phyloP scores from a whole-genome alignment of 1,140 invertebrate species.

The Theocolax elegans region DNA sequence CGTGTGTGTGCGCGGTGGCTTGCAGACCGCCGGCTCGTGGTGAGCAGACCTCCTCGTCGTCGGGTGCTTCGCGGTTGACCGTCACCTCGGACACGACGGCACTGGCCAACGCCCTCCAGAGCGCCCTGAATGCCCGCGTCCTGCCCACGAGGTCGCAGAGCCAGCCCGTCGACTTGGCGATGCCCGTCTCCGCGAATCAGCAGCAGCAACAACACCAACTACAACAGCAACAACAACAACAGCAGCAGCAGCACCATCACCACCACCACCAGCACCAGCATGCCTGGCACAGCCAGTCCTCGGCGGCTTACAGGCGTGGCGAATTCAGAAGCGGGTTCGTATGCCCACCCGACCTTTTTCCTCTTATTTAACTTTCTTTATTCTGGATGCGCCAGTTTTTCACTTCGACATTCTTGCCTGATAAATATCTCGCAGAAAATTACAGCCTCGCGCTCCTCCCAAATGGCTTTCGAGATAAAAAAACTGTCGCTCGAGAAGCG shows the following conservation, averaged over 20 bases:
- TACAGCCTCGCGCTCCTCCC: too few relatives aligned
- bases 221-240: slow-evolving; percentile 19
- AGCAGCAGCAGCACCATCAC: slow-evolving; percentile 32
- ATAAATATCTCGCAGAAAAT: too few relatives aligned
- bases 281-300: slow-evolving; percentile 47
- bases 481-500: too few relatives aligned
- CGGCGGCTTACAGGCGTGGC: slow-evolving; percentile 61
- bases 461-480: too few relatives aligned
- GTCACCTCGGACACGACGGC: slow-evolving; percentile 62
- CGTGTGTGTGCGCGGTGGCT: background rate
- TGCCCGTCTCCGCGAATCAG: slow-evolving; percentile 47
- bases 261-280: background rate
- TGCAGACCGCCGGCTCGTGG: background rate
- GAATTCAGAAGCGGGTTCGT: slow-evolving; percentile 62
- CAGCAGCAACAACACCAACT: background rate
- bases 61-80: slow-evolving; percentile 32
- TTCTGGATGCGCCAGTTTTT: too few relatives aligned
- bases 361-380: too few relatives aligned
- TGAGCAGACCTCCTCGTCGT: background rate
- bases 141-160: slow-evolving; percentile 67
- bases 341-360: slow-evolving; percentile 5
- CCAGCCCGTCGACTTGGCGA: slow-evolving; percentile 66
- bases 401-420: too few relatives aligned
- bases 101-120: slow-evolving; percentile 60
- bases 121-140: slow-evolving; percentile 55